phyloP scores from a whole-genome alignment of 2,797 vertebrate genomes.

The Rallus crepitans region DNA sequence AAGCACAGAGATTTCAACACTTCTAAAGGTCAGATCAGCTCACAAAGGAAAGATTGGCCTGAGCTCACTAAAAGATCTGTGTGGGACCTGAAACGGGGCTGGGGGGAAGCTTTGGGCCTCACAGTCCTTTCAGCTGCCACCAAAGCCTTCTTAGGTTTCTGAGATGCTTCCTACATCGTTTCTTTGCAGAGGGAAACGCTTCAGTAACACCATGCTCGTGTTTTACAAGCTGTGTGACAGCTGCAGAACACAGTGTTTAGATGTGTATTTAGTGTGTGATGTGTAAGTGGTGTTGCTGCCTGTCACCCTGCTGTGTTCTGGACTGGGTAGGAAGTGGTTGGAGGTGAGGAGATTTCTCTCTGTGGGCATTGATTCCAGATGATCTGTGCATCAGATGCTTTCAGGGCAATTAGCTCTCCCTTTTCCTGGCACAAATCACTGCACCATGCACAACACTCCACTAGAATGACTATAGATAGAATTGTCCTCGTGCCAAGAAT shows the following conservation, averaged over 20 bases:
- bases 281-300: not conserved
- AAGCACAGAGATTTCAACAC: not conserved
- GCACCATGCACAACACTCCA: not conserved
- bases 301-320: not conserved
- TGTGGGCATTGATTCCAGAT: not conserved
- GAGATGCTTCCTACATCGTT: not conserved
- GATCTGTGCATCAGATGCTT: not conserved
- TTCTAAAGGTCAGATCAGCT: not conserved
- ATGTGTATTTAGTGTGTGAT: not conserved
- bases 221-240: not conserved
- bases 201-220: not conserved
- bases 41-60: not conserved
- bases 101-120: not conserved
- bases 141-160: not conserved
- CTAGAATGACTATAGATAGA: not conserved
- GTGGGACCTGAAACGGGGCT: not conserved
- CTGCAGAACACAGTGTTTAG: not conserved
- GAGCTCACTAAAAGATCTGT: not conserved
- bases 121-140: not conserved
- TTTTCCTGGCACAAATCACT: not conserved
- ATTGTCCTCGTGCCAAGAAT: not conserved
- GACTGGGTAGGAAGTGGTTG: not conserved
- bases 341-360: not conserved
- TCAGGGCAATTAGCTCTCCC: not conserved
- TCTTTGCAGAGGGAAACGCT: not conserved